Evolutionary conservation across 1,140 invertebrate species (phyloP).

Genomic region (Apolygus lucorum): DNA sequence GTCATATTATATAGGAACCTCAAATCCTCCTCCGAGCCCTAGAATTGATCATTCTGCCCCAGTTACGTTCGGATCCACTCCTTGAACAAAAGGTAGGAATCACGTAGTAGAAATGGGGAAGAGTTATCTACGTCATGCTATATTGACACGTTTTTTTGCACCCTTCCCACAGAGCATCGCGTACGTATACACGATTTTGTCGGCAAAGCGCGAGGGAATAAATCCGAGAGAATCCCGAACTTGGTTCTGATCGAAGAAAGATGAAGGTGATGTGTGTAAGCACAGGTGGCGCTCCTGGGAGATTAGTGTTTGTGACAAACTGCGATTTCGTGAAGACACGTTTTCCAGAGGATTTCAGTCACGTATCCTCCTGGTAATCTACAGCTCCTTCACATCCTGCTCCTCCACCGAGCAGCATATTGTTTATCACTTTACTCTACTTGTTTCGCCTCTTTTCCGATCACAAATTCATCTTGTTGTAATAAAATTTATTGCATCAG

Average conservation of each 20-base stretch:
- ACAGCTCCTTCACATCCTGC: neutral
- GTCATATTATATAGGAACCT: no score
- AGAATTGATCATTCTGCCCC: no score
- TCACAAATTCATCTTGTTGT: neutral
- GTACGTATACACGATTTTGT: neutral
- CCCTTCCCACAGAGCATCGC: no score
- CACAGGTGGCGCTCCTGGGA: conserved; percentile 3
- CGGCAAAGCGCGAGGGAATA: neutral
- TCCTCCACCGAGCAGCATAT: neutral
- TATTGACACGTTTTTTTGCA: no score
- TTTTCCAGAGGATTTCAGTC: neutral
- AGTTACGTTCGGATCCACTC: no score
- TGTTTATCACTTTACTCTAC: neutral
- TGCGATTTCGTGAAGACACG: conserved; percentile 14
- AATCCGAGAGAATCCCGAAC: neutral
- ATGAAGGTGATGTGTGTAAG: neutral
- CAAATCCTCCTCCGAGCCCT: no score
- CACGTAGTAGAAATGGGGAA: no score
- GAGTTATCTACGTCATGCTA: no score
- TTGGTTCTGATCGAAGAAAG: neutral
- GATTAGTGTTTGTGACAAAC: conserved; percentile 13
- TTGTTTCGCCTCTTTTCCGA: neutral
- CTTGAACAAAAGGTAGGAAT: no score
- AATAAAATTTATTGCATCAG: neutral
- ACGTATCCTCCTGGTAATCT: neutral